phyloP scores from a whole-genome alignment of 2,113 vertebrate species.

The Tupaia chinensis region DNA sequence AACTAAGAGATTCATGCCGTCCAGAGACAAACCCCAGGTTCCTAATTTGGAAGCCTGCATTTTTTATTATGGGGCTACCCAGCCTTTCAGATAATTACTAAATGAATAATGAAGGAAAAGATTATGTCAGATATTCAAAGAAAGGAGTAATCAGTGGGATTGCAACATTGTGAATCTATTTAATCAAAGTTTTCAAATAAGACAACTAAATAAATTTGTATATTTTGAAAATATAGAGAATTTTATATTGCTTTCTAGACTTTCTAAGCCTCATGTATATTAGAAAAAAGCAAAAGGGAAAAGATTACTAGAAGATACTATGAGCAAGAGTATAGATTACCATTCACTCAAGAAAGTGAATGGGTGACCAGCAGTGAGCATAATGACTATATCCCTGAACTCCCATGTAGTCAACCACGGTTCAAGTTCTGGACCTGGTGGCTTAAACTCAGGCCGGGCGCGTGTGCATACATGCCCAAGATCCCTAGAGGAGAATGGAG shows the following conservation, averaged over 20 bases:
- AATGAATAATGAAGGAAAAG: background rate
- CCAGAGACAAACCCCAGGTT: background rate
- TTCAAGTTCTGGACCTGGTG: too few relatives aligned
- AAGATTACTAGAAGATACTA: background rate
- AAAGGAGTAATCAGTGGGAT: background rate
- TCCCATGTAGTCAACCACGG: too few relatives aligned
- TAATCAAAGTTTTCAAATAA: background rate
- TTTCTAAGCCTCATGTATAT: background rate
- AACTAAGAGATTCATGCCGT: background rate
- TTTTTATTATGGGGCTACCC: background rate
- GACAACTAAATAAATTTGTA: background rate
- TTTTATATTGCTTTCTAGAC: background rate
- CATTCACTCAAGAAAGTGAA: background rate
- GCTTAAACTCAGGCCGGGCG: too few relatives aligned
- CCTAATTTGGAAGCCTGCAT: background rate
- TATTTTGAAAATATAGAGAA: background rate
- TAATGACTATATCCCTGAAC: too few relatives aligned
- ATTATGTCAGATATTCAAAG: background rate
- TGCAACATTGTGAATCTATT: background rate
- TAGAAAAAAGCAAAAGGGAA: background rate
- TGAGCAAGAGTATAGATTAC: too few relatives aligned
- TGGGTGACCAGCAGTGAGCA: too few relatives aligned
- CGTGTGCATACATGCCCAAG: too few relatives aligned
- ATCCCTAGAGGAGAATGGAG: too few relatives aligned
- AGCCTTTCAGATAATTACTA: background rate